A percentile compares a stretch with the other conserved stretches of the same genome.
Conservation (phyloP, 2,888 invertebrate genomes). For the Thereva unica region DNA sequence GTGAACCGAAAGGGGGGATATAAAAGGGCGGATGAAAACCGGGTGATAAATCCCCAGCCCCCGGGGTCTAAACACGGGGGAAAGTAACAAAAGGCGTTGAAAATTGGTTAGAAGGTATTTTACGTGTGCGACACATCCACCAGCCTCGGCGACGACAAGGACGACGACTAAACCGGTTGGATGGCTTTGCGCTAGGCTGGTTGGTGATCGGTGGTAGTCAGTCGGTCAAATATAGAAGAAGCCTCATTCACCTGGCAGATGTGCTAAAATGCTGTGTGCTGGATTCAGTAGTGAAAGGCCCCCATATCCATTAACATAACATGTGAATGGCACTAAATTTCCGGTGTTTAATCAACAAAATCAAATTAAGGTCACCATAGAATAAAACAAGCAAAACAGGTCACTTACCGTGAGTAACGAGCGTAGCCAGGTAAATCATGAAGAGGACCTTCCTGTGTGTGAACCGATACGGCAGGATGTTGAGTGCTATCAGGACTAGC, state of each 20-base stretch:
- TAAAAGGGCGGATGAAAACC: too few relatives aligned
- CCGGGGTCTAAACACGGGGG: too few relatives aligned
- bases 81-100: too few relatives aligned
- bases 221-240: too few relatives aligned
- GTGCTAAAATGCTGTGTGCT: constrained; percentile 17
- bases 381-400: constrained; percentile 33
- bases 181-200: too few relatives aligned
- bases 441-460: constrained; percentile 58
- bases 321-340: constrained; percentile 37
- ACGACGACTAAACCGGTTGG: too few relatives aligned
- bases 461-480: constrained; percentile 58
- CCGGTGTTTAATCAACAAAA: constrained; percentile 41
- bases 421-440: constrained; percentile 56
- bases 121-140: too few relatives aligned
- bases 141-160: too few relatives aligned
- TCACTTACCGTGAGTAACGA: constrained; percentile 58
- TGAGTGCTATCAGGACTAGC: constrained; percentile 57
- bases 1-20: too few relatives aligned
- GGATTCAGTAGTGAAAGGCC: constrained; percentile 13
- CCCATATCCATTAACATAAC: constrained; percentile 35
- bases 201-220: too few relatives aligned
- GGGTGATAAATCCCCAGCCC: too few relatives aligned
- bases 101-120: too few relatives aligned
- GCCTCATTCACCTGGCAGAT: neutral
- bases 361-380: constrained; percentile 40